Base-by-base conservation (phyloP, 2,113 vertebrate genomes). In the Talpa occidentalis region DNA sequence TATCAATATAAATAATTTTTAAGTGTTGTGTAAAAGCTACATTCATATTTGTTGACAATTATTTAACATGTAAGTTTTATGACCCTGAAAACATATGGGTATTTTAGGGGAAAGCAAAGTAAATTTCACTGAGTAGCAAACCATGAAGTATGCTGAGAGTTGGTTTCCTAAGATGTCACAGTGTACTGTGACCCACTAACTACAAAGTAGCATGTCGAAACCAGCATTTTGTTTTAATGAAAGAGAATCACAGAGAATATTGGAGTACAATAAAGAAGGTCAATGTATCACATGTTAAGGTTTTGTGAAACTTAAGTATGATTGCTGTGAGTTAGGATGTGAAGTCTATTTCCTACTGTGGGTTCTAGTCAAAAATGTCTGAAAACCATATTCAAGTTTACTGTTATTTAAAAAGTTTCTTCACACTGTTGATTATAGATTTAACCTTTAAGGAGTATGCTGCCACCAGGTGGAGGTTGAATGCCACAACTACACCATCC, bases 391-490 rank as follows among this genome's bases (percentile, higher is more conserved):
- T 12, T 69, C 42, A 81, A 90, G 59, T 82, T 88, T 49, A 81
- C 28, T 70, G 35, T 86, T 93, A 80, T 24, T 82, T 79, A 74
- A 73, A 77, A 89, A 35, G 15, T 90, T 90, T 84, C 73, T 89
- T 79, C 59, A 64, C 19, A 83, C n/a, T 84, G 52, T 32, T 81
- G 72, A 80, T 93, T 80, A 94, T 3, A 89, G 42, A 84, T 62
- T 80, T 92, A 95, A 93, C 97, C 96, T 90, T 88, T 93, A 90
- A 93, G 96, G 96, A 88, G 59, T 95, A 72, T 97, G 95, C 97
- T 97, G 97, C 96, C 97, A 97, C 96, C 97, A 97, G 95, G 96
- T 97, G 97, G 97, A 97, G 56, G 95, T 60, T 47, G 14, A 35
- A 84, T 73, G 96, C n/a, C 95, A 96, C 92, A 82, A 79, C 93